Base-by-base conservation (phyloP, 2,797 vertebrate genomes). In the Heteromormyrus szaboi region DNA sequence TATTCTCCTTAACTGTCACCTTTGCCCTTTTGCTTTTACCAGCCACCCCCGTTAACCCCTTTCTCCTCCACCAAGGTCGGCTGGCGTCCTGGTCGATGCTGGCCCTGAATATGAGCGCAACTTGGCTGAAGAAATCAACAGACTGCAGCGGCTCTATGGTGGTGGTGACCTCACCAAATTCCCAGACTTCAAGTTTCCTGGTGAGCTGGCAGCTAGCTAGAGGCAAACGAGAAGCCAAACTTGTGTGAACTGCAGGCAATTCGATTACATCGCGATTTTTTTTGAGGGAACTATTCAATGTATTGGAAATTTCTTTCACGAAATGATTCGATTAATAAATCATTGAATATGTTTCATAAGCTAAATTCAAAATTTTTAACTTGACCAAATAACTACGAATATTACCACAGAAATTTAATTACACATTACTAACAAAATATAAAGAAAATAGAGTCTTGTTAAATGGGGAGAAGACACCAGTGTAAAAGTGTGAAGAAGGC, bases 131-230 rank as follows among this genome's bases (percentile, higher is more conserved):
- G 97, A 98, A 86, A 91, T 97, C 4, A 91, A 92, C 91, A 99
- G 97, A 89, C 96, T 99, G 41, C 96, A 98, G 88, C 96, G 98
- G 59, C 93, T 97, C 0, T 99, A 95, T 1, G 98, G 98, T 1
- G 97, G 96, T 19, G 98, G 96, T 90, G 98, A 99, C 91, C 90
- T 99, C 88, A 92, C 89, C 72, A 96, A 96, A 53, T 99, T 99
- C 91, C 98, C 98, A 0, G 95, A 96, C 29, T 96, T 98, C 91
- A 98, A 96, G 90, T 99, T 99, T 94, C 88, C 96, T 91, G 98
- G 98, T 98, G 79, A 93, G 94, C 86, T n/a, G 29, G 53, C 14
- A 2, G 25, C 85, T 54, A 19, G 7, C 14, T 44, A 44, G 79
- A 7, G 6, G 44, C 7, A 48, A 5, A 48, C 0, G 37, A 29